phyloP scores from a whole-genome alignment of 2,113 vertebrate genomes.

The Gavia stellata region DNA sequence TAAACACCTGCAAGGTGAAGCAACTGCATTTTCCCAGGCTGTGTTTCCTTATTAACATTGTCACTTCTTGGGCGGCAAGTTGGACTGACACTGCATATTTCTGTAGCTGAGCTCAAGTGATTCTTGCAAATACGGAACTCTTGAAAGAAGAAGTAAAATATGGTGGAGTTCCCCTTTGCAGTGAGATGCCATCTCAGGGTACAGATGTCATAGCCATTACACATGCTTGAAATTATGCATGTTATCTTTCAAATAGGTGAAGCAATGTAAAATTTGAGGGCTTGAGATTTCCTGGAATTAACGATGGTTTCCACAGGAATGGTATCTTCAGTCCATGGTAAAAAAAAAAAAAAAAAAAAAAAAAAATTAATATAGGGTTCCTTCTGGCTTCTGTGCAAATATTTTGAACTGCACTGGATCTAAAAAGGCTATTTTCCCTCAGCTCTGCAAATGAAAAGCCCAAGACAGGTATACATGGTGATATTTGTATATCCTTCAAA shows the following conservation, averaged over 20 bases:
- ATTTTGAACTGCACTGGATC: not conserved
- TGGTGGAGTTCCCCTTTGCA: not conserved
- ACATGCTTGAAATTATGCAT: not conserved
- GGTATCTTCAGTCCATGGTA: not conserved
- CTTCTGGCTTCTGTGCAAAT: not conserved
- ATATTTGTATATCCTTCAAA: not conserved
- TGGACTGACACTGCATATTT: not conserved
- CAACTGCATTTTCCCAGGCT: not conserved
- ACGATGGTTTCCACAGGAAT: not conserved
- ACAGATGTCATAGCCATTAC: not conserved
- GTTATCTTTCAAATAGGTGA: not conserved
- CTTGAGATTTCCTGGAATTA: not conserved
- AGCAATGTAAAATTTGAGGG: not conserved
- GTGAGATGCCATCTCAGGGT: not conserved
- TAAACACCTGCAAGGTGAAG: not conserved
- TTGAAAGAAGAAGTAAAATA: not conserved
- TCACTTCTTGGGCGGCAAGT: not conserved
- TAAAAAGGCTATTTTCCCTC: not conserved
- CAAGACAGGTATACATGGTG: not conserved
- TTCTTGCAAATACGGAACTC: not conserved
- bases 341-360: not conserved
- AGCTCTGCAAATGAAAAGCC: not conserved
- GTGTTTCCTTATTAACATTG: not conserved
- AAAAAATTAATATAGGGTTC: not conserved
- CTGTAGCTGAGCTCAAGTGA: not conserved